A percentile compares a stretch with the other conserved stretches of the same genome.
Evolutionary conservation across 2,797 vertebrate species (phyloP).

Genomic region (Morus bassanus): DNA sequence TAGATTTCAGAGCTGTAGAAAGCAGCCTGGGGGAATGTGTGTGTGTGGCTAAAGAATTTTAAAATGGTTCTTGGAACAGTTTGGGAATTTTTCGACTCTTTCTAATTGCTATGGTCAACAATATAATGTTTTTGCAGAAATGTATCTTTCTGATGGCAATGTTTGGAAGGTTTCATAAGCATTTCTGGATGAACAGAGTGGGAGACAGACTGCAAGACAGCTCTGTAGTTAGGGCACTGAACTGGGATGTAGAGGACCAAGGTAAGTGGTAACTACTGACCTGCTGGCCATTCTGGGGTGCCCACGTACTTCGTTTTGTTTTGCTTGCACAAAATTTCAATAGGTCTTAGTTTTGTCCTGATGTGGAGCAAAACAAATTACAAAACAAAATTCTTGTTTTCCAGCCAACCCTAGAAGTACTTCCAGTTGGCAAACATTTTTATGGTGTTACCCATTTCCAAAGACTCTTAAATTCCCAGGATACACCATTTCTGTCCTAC

Average conservation of each 20-base stretch:
- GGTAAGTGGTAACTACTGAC: not conserved
- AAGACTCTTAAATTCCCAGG: not conserved
- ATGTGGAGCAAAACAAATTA: conserved; percentile 16
- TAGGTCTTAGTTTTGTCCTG: not conserved
- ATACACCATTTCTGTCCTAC: not conserved
- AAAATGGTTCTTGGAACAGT: not conserved
- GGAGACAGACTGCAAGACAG: not conserved
- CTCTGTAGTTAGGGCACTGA: rapidly evolving
- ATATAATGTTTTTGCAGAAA: not conserved
- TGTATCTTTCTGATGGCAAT: not conserved
- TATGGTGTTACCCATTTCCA: not conserved
- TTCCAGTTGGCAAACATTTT: not conserved
- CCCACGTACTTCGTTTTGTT: not conserved
- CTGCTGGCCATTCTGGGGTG: not conserved
- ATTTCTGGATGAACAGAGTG: not conserved
- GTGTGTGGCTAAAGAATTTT: not conserved
- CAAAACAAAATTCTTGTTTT: conserved; percentile 31
- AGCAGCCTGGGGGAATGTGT: not conserved
- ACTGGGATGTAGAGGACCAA: not conserved
- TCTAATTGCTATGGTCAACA: not conserved
- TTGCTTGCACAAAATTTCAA: not conserved
- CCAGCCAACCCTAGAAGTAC: conserved; percentile 17
- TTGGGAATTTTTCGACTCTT: not conserved
- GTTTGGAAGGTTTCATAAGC: not conserved
- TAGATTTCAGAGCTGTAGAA: not conserved